phyloP scores from a whole-genome alignment of 2,888 invertebrate genomes.

The Opisthograptis luteolata region DNA sequence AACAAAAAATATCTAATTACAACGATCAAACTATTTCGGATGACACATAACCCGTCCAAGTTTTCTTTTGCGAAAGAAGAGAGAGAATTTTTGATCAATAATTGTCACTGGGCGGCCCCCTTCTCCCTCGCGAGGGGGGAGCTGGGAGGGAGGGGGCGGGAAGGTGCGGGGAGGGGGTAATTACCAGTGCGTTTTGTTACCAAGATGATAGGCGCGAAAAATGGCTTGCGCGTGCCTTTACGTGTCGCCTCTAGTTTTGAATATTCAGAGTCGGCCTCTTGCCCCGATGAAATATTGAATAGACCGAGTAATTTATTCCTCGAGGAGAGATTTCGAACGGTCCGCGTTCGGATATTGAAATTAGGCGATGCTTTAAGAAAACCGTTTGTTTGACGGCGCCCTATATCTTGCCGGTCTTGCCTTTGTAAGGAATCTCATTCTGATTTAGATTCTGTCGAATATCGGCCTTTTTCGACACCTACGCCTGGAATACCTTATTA shows the following conservation, averaged over 20 bases:
- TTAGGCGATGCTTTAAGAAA: slow-evolving; percentile 82
- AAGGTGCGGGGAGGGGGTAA: slow-evolving; percentile 70
- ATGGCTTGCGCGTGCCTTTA: slow-evolving; percentile 84
- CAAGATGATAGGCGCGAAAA: slow-evolving; percentile 85
- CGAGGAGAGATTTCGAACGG: slow-evolving; percentile 78
- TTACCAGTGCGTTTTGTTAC: slow-evolving; percentile 85
- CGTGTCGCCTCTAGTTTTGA: slow-evolving; percentile 83
- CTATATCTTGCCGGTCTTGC: slow-evolving; percentile 42
- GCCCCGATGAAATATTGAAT: slow-evolving; percentile 84
- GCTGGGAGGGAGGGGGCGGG: slow-evolving; percentile 45
- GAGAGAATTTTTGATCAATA: slow-evolving; percentile 89
- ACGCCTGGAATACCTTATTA: slow-evolving; percentile 29
- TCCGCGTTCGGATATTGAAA: slow-evolving; percentile 81
- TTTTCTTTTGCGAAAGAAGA: slow-evolving; percentile 85
- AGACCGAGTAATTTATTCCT: slow-evolving; percentile 82
- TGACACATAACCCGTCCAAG: slow-evolving; percentile 85
- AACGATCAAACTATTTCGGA: slow-evolving; percentile 76
- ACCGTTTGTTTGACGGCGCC: slow-evolving; percentile 76
- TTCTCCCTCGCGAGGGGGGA: slow-evolving; percentile 50
- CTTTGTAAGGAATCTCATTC: slow-evolving; percentile 46
- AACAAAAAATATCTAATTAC: slow-evolving; percentile 73
- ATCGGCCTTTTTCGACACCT: slow-evolving; percentile 33
- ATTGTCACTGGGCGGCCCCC: slow-evolving; percentile 86
- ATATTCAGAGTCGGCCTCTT: slow-evolving; percentile 81
- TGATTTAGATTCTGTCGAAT: slow-evolving; percentile 34